These are phyloP conservation scores for Amiota mariae DNA, from an alignment of 2,888 invertebrate genomes.

Conservation along the genomic window DNA sequence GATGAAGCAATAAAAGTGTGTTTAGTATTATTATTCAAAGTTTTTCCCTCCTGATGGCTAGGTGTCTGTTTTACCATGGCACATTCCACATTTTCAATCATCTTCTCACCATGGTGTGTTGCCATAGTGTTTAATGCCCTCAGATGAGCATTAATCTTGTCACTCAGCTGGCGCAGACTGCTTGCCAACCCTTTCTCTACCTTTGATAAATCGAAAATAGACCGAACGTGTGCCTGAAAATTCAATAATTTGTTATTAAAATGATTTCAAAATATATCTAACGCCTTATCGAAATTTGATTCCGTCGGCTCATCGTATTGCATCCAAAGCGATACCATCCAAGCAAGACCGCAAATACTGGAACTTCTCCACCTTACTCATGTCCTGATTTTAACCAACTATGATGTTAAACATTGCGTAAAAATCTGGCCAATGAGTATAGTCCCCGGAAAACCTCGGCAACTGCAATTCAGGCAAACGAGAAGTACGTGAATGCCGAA, in stretches of 20 bases:
- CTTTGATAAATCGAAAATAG: not conserved
- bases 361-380: not conserved
- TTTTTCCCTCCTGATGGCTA: too few species aligned
- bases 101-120: too few species aligned
- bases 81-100: too few species aligned
- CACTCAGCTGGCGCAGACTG: not conserved
- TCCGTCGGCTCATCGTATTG: not conserved
- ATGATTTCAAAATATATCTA: conserved; percentile 38
- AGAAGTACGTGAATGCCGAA: too few species aligned
- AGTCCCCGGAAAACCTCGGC: too few species aligned
- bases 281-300: conserved; percentile 37
- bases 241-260: conserved; percentile 40
- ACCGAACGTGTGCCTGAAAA: conserved; percentile 30
- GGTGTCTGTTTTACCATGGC: too few species aligned
- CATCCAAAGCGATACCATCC: not conserved
- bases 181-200: not conserved
- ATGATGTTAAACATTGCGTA: not conserved
- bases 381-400: not conserved
- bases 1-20: too few species aligned
- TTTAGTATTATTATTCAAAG: too few species aligned
- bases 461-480: too few species aligned
- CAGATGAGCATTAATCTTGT: too few species aligned
- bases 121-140: too few species aligned
- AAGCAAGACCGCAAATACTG: not conserved
- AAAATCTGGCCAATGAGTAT: too few species aligned